Conservation (phyloP, 2,888 invertebrate genomes). For the Heliothis peltigera region DNA sequence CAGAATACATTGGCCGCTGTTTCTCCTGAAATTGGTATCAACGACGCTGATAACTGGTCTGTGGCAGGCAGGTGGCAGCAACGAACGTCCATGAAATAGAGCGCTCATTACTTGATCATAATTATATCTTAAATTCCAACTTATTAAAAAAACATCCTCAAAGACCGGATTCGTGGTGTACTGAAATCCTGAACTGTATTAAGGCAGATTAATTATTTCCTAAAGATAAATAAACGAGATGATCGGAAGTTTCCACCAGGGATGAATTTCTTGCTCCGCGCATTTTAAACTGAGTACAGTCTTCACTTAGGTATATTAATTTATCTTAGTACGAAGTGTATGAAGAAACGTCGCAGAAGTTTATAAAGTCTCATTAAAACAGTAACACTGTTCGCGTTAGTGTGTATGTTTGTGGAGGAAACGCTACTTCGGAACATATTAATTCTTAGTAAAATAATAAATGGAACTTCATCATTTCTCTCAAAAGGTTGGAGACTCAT, state of each 20-base stretch:
- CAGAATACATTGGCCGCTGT: background rate
- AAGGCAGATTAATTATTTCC: too few species aligned
- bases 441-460: background rate
- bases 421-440: conserved; percentile 10
- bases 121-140: too few species aligned
- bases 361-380: conserved; percentile 34
- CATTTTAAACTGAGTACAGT: conserved; percentile 5
- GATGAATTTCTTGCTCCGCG: conserved; percentile 2
- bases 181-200: too few species aligned
- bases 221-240: background rate
- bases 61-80: too few species aligned
- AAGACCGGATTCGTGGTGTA: too few species aligned
- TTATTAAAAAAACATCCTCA: too few species aligned
- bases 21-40: too few species aligned
- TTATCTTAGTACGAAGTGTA: background rate
- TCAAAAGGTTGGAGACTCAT: background rate
- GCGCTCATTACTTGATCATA: too few species aligned
- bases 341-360: conserved; percentile 15
- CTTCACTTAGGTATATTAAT: conserved; percentile 1
- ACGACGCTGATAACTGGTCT: too few species aligned
- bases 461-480: conserved; percentile 1
- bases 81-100: too few species aligned
- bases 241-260: conserved; percentile 1
- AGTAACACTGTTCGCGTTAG: conserved; percentile 36
- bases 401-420: conserved; percentile 25